Conservation (phyloP, 2,888 invertebrate genomes). For the Agriotes lineatus region DNA sequence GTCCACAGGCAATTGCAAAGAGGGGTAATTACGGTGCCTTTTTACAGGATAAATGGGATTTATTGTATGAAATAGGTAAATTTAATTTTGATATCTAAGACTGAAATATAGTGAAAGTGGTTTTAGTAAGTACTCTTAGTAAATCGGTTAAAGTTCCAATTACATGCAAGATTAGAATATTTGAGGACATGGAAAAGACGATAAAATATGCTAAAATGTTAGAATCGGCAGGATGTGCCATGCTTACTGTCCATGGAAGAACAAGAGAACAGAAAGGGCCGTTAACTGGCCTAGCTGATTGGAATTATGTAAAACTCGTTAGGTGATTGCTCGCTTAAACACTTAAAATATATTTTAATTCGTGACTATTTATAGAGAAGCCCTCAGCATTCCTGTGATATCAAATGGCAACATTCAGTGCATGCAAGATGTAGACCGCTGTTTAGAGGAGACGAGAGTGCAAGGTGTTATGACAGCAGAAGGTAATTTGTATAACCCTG, state of each 20-base stretch:
- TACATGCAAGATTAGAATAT: conserved; percentile 96
- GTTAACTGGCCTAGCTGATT: conserved; percentile 93
- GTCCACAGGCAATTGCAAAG: conserved; percentile 97
- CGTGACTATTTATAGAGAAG: conserved; percentile 81
- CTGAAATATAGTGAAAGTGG: too few relatives aligned
- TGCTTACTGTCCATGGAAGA: conserved; percentile 96
- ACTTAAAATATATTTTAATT: too few relatives aligned
- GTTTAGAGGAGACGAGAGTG: conserved; percentile 87
- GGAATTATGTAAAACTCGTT: conserved; percentile 92
- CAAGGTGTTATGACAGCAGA: conserved; percentile 93
- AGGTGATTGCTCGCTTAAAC: conserved; percentile 75
- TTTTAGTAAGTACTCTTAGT: conserved; percentile 79
- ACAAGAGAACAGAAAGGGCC: conserved; percentile 97
- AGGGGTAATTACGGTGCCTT: conserved; percentile 97
- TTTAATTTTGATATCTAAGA: too few relatives aligned
- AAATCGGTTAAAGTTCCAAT: conserved; percentile 85
- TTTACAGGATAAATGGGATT: conserved; percentile 95
- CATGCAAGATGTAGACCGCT: conserved; percentile 86
- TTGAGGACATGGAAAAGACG: conserved; percentile 87
- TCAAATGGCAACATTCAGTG: conserved; percentile 98
- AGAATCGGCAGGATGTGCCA: conserved; percentile 90
- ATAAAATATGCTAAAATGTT: conserved; percentile 94
- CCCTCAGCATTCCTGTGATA: conserved; percentile 91
- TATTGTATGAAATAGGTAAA: conserved; percentile 84
- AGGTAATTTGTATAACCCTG: conserved; percentile 98